These are phyloP conservation scores for Drymonia ruficornis DNA, from an alignment of 2,888 invertebrate genomes.

Conservation along the genomic window DNA sequence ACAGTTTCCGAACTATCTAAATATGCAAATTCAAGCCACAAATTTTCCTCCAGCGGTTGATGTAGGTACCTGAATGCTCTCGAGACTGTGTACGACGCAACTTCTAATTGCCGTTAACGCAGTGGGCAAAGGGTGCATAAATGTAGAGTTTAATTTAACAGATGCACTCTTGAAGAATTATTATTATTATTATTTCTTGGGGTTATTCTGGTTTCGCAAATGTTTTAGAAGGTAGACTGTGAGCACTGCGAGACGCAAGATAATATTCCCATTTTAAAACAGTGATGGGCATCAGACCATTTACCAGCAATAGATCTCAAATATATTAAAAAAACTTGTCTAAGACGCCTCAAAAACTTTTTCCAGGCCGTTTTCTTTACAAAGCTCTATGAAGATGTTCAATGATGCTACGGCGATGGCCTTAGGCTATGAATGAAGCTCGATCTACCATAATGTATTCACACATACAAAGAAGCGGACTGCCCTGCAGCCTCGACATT, in stretches of 20 bases:
- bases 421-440: neutral
- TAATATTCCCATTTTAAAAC: too few species aligned
- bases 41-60: neutral
- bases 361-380: too few species aligned
- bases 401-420: neutral
- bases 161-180: too few species aligned
- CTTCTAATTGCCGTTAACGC: slow-evolving; percentile 1
- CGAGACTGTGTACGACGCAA: neutral
- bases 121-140: neutral
- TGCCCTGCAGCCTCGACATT: slow-evolving; percentile 1
- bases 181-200: too few species aligned
- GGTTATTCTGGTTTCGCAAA: too few species aligned
- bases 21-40: neutral
- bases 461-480: neutral
- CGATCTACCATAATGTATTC: neutral
- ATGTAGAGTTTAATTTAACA: neutral
- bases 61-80: neutral
- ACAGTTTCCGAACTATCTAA: neutral
- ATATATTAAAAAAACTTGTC: too few species aligned
- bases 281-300: too few species aligned
- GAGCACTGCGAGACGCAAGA: too few species aligned
- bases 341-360: too few species aligned
- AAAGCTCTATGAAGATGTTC: neutral
- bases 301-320: too few species aligned
- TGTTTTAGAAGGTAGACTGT: too few species aligned